A percentile compares a stretch with the other conserved stretches of the same genome.
phyloP scores from a whole-genome alignment of 2,888 invertebrate species.

The Cantharis flavilabris region DNA sequence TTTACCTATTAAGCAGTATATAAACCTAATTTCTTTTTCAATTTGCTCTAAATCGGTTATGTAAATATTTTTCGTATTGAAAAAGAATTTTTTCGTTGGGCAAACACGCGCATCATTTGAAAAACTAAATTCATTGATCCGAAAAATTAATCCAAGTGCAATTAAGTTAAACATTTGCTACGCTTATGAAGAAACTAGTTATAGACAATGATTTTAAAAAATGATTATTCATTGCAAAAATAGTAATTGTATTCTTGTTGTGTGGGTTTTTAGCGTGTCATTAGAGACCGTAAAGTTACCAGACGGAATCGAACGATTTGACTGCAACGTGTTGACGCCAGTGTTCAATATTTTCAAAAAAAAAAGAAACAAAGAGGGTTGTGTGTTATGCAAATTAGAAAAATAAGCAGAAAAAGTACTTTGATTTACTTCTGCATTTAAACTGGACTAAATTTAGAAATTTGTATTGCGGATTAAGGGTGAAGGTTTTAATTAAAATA shows the following conservation, averaged over 20 bases:
- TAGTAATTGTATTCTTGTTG: background rate
- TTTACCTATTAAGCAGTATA: background rate
- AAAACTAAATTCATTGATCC: background rate
- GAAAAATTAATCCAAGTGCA: background rate
- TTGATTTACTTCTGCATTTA: background rate
- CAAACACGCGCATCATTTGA: background rate
- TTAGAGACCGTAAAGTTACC: conserved; percentile 10
- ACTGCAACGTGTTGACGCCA: background rate
- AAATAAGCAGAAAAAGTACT: background rate
- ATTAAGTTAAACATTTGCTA: background rate
- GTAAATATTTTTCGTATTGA: background rate
- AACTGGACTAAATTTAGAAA: background rate
- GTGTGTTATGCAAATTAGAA: background rate
- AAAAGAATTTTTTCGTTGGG: background rate
- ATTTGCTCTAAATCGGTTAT: background rate
- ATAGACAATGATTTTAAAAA: background rate
- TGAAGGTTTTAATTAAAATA: background rate
- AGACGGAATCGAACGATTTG: conserved; percentile 13
- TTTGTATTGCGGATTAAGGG: background rate
- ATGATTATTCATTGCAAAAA: background rate
- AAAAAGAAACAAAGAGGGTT: background rate
- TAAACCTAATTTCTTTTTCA: conserved; percentile 2
- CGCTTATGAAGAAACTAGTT: background rate
- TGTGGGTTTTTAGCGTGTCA: conserved; percentile 6
- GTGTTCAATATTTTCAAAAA: background rate